phyloP scores from a whole-genome alignment of 2,797 vertebrate species.

The Cirrhinus molitorella region DNA sequence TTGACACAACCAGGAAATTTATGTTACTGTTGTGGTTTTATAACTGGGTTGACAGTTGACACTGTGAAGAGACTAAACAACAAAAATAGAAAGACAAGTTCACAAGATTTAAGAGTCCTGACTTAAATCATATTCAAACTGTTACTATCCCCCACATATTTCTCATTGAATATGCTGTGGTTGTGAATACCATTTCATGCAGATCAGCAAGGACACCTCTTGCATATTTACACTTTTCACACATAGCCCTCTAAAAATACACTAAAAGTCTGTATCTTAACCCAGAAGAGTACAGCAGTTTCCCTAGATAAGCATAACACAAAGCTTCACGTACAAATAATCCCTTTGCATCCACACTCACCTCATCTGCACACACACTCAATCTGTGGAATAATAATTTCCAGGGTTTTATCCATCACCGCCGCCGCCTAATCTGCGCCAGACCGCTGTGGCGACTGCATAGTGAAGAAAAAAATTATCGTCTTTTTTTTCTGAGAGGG shows the following conservation, averaged over 20 bases:
- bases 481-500: constrained; percentile 18
- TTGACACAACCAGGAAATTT: constrained; percentile 6
- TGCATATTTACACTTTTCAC: not conserved
- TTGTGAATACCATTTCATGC: no score
- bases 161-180: no score
- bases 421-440: constrained; percentile 37
- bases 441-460: not conserved
- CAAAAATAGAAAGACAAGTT: not conserved
- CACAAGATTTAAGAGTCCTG: not conserved
- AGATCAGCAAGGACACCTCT: not conserved
- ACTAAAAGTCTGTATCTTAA: not conserved
- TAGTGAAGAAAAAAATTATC: not conserved
- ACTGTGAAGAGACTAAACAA: constrained; percentile 2
- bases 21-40: not conserved
- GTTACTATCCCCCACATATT: no score
- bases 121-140: not conserved
- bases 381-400: constrained; percentile 32
- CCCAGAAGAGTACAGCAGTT: not conserved
- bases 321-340: constrained; percentile 18
- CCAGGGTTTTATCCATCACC: constrained; percentile 46
- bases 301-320: constrained; percentile 19
- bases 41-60: not conserved
- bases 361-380: constrained; percentile 38
- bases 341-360: constrained; percentile 34
- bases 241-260: not conserved